A percentile compares a stretch with the other conserved stretches of the same genome.
Evolutionary conservation across 1,140 invertebrate species (phyloP).

Genomic region (Hydropsyche tenuis): DNA sequence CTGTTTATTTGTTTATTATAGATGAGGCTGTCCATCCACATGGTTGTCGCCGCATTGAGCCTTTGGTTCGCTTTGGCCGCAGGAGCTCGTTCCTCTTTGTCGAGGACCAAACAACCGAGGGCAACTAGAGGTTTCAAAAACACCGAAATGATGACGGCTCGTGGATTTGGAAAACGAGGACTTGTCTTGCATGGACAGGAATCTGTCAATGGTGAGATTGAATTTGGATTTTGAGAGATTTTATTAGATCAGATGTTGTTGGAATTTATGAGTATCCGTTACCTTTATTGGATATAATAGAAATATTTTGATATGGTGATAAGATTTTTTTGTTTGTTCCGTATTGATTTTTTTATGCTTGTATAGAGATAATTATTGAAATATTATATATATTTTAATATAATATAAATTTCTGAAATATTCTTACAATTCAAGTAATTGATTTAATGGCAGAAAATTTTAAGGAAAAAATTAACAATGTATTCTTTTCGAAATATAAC

Average conservation of each 20-base stretch:
- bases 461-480: too few species aligned
- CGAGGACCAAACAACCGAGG: slow-evolving; percentile 61
- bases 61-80: slow-evolving; percentile 52
- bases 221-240: neutral
- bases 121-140: slow-evolving; percentile 66
- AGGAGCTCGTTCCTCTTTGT: slow-evolving; percentile 54
- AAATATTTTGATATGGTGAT: too few species aligned
- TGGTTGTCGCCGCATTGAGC: slow-evolving; percentile 53
- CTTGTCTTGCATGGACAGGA: slow-evolving; percentile 36
- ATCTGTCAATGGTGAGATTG: slow-evolving; percentile 31
- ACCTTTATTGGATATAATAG: neutral
- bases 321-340: too few species aligned
- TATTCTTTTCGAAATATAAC: neutral
- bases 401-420: too few species aligned
- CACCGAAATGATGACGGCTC: slow-evolving; percentile 63
- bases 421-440: too few species aligned
- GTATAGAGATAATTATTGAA: too few species aligned
- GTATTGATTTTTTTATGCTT: too few species aligned
- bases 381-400: too few species aligned
- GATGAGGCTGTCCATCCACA: slow-evolving; percentile 46
- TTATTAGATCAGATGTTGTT: neutral
- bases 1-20: too few species aligned
- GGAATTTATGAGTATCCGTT: neutral
- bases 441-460: too few species aligned
- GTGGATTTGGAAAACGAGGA: slow-evolving; percentile 64